Base-by-base conservation (phyloP, 2,888 invertebrate species). In the Campaea margaritaria region DNA sequence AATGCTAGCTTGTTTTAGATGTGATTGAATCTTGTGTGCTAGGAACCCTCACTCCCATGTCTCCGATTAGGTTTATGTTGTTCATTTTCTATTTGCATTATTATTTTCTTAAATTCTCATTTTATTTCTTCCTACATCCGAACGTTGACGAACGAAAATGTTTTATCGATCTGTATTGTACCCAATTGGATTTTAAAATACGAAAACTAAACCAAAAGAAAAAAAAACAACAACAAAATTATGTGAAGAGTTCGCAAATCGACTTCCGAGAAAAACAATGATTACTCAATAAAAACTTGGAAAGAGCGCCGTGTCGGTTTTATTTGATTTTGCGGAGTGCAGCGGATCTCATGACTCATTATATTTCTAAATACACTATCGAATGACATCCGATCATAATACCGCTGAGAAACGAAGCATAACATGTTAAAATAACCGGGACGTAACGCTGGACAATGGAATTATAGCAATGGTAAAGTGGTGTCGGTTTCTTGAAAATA, bases 1-100 rank as follows among this genome's bases (percentile, higher is more conserved):
- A 82, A 84, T 90, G 91, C 90, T 85, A 88, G 92, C 92, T 92
- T 91, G 89, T 88, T 88, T 85, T 91, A 91, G 91, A 89, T 91
- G 90, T 88, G 85, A 81, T 77, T 87, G 86, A 82, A 80, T 78
- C 81, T 80, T 87, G 86, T 86, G 84, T 85, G 86, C 80, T 87
- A 91, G 90, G 89, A 80, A 79, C 79, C 89, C 85, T 81, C 83
- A 81, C 78, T 86, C 87, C 89, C 86, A 78, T 79, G 74, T 82
- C 75, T 86, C 87, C 85, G 72, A 72, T 80, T 79, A 86, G 81
- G 83, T 85, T 73, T 75, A 71, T 78, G 79, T 75, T 75, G 49
- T 74, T 79, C 64, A 67, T 76, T 75, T 66, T 67, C 73, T 72
- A 74, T 73, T 75, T 71, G 67, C 70, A 67, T 73, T 76, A 47